Evolutionary conservation across 1,140 invertebrate species (phyloP).

Genomic region (Mylabris phalerata): DNA sequence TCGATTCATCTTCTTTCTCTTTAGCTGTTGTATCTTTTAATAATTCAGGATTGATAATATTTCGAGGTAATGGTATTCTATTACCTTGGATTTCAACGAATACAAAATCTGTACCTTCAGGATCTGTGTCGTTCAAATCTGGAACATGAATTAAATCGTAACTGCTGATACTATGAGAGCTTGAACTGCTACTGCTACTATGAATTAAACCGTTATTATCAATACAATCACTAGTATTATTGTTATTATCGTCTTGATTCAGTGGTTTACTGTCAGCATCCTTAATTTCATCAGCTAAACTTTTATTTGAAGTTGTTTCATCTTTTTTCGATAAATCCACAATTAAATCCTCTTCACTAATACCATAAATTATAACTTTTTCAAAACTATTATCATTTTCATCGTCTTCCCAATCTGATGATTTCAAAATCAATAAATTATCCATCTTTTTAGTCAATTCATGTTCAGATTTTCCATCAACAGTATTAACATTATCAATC

Average conservation of each 20-base stretch:
- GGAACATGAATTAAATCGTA: constrained; percentile 2
- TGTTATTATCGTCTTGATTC: no score
- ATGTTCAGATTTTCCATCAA: no score
- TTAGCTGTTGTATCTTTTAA: constrained; percentile 2
- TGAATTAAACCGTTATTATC: no score
- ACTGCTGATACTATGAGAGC: neutral
- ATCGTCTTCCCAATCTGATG: neutral
- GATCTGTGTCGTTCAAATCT: neutral
- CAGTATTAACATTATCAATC: no score
- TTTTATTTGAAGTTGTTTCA: neutral
- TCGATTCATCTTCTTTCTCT: constrained; percentile 1
- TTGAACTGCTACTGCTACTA: no score
- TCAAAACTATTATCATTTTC: neutral
- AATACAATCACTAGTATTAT: no score
- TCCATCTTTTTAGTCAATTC: no score
- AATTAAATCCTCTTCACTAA: constrained; percentile 6
- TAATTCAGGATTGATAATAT: constrained; percentile 17
- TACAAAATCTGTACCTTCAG: constrained; percentile 10
- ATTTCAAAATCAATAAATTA: no score
- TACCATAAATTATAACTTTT: neutral
- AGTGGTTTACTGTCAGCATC: no score
- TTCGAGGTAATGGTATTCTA: constrained; percentile 19
- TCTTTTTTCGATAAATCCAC: constrained; percentile 6
- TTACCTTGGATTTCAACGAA: constrained; percentile 16
- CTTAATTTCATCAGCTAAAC: neutral